Evolutionary conservation across 2,113 vertebrate genomes (phyloP), one percentile per base, ranked within the genome.

Genomic region (Oxyura jamaicensis): DNA sequence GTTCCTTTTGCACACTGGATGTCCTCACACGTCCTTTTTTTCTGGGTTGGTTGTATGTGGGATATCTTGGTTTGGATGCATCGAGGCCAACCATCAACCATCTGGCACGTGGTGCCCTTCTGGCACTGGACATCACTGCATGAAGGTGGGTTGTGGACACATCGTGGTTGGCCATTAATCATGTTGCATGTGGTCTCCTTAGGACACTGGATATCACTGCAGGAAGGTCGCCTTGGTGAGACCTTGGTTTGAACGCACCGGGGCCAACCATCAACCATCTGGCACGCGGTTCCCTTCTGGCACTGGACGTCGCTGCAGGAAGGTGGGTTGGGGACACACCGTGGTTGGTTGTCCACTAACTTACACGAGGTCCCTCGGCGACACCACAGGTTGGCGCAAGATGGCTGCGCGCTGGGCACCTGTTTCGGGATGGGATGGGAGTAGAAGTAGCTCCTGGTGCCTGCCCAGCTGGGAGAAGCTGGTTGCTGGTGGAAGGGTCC

Each of bases 371-470:
- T 72, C 11, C 56, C 67, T 5, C 3, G 18, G 6, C 0, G 56
- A 23, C 73, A 86, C 10, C 4, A 8, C 1, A 8, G 2, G 3
- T 29, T 11, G 35, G 8, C 1, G 9, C 83, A 86, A 44, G 83
- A 5, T 0, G 4, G 28, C 29, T 2, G 18, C 23, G 1, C 25
- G 0, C 4, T 3, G 41, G 18, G 14, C 1, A 1, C 2, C 20
- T 31, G 6, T 6, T 56, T 23, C 1, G 9, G 8, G 15, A 2
- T 2, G 25, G 42, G 26, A 2, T 4, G 39, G 10, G 20, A 4
- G 4, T 17, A 5, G 5, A 53, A 31, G 16, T 3, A 3, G 25
- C 25, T 78, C 65, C 26, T 5, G 4, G 5, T 8, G 20, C 10
- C 65, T 3, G 1, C 55, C 74, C 36, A 21, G 5, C 5, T 0